A percentile compares a stretch with the other conserved stretches of the same genome.
Conservation (phyloP, 2,113 vertebrate species). For the Dipodomys ordii region DNA sequence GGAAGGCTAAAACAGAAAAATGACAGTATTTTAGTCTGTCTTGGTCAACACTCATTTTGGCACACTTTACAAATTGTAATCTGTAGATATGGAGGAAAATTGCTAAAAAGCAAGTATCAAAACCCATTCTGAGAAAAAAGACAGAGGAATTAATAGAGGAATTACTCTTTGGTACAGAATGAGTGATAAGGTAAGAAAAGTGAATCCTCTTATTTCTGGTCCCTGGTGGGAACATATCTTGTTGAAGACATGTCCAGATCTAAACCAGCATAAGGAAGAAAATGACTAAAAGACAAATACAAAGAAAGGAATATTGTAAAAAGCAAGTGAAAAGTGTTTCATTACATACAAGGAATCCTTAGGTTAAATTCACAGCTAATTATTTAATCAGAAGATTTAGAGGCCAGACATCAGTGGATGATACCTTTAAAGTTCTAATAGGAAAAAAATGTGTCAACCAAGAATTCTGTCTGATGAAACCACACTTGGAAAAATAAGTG, state of each 20-base stretch:
- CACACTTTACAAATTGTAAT: slow-evolving; percentile 7
- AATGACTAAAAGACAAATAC: background rate
- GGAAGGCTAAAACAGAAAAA: slow-evolving; percentile 33
- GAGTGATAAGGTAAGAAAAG: background rate
- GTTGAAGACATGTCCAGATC: background rate
- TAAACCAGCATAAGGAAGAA: background rate
- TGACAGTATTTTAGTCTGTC: background rate
- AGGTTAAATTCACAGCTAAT: background rate
- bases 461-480: background rate
- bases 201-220: background rate
- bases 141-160: background rate
- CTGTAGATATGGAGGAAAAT: background rate
- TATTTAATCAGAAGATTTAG: background rate
- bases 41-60: background rate
- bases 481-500: slow-evolving; percentile 5
- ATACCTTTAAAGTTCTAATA: background rate
- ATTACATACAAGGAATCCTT: background rate
- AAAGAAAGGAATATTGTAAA: background rate
- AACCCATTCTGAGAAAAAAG: background rate
- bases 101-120: slow-evolving; percentile 5
- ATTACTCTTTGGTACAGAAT: slow-evolving; percentile 19
- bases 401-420: background rate
- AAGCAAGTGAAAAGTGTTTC: background rate
- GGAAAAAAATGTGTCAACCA: background rate
- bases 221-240: background rate